Evolutionary conservation across 2,113 vertebrate species (phyloP), one percentile per base, ranked within the genome.

Genomic region (Sorex araneus): DNA sequence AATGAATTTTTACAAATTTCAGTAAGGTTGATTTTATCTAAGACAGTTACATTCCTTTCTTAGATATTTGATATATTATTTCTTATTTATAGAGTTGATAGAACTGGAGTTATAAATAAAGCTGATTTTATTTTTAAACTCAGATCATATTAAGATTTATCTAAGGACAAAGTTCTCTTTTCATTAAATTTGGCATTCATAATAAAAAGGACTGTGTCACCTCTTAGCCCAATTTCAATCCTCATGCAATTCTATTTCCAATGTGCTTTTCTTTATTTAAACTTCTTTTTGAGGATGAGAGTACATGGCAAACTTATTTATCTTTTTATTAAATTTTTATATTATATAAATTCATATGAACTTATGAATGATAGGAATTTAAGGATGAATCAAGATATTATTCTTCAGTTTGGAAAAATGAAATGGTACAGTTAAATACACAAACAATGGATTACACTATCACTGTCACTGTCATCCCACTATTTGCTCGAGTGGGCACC

Each of bases 71-170:
- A 78, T 64, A 87, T 87, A n/a, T 90, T 77, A 86, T 84, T 92
- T 83, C 6, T 50, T 69, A 84, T 45, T 85, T 85, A 66, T 7
- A 6, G 30, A 74, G 13, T 78, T 90, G 92, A 70, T 64, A 74
- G 64, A 87, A 69, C 40, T 69, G n/a, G 36, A 21, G 28, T 85
- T 95, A 40, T 79, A 90, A 92, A 70, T 73, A 91, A 28, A 83
- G 11, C 18, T 89, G 60, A 32, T 84, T 93, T 92, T 90, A 60
- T 87, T 94, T 92, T 93, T 81, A 93, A 83, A 28, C 63, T 40
- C 7, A 7, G 7, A 40, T 40, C 40, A 40, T 64, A 54, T 10
- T 90, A 76, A 90, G 73, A 83, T n/a, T 43, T 23, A 50, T 94
- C 28, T 50, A 54, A 93, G 73, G 66, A 40, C 40, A 70, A 23